Conservation (phyloP, 2,888 invertebrate species). For the Tachystola acroxantha region DNA sequence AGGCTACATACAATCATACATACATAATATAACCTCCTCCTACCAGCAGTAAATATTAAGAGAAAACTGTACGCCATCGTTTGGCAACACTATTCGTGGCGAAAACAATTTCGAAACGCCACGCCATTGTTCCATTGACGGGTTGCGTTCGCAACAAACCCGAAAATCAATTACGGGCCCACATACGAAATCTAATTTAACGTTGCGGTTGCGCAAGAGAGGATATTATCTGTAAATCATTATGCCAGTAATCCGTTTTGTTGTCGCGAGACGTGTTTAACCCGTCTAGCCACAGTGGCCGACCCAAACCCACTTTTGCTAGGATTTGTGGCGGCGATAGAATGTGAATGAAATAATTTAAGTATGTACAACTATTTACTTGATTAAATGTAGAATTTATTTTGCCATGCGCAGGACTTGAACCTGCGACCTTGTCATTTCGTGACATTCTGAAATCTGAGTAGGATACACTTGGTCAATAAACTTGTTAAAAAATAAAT, state of each 20-base stretch:
- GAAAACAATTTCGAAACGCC: conserved; percentile 50
- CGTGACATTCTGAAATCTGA: no score
- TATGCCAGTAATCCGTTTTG: conserved; percentile 39
- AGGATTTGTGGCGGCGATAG: conserved; percentile 11
- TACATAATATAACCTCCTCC: no score
- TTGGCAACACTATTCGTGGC: conserved; percentile 2
- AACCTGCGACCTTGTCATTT: no score
- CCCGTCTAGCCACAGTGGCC: conserved; percentile 11
- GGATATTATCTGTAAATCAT: conserved; percentile 44
- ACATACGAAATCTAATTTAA: conserved; percentile 55
- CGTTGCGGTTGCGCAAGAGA: conserved; percentile 49
- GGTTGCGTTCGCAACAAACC: conserved; percentile 21
- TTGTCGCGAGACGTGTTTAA: conserved; percentile 27
- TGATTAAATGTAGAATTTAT: no score
- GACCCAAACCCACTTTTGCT: conserved; percentile 17
- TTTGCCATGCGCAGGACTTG: no score
- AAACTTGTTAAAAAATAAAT: no score
- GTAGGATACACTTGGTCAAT: no score
- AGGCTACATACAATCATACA: no score
- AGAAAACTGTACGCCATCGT: no score
- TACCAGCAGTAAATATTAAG: no score
- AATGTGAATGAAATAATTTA: conserved; percentile 23
- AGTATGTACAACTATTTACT: no score
- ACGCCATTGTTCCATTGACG: conserved; percentile 48
- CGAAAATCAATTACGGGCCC: conserved; percentile 59